Conservation (phyloP, 2,797 vertebrate species). For the Alca torda region DNA sequence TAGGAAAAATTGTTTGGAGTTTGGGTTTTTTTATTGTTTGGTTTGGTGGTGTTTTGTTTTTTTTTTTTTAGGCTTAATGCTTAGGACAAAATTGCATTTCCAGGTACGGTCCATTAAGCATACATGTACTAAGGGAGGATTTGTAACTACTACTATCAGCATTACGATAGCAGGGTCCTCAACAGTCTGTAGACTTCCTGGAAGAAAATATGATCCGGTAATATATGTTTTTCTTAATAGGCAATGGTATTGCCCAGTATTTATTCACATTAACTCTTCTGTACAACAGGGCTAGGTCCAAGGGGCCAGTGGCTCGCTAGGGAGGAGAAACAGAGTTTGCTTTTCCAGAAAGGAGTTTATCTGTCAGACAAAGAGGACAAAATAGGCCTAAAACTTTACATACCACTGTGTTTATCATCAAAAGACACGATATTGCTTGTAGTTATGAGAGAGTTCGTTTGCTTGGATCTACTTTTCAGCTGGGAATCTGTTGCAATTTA, state of each 20-base stretch:
- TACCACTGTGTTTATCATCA: not conserved
- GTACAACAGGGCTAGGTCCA: not conserved
- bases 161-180: not conserved
- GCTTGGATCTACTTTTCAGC: not conserved
- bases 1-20: not conserved
- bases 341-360: not conserved
- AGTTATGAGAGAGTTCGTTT: not conserved
- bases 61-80: rapidly evolving
- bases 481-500: not conserved
- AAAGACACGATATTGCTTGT: not conserved
- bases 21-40: no score
- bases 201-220: not conserved
- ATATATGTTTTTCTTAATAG: not conserved
- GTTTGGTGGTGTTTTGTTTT: no score
- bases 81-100: not conserved
- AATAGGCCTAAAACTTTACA: not conserved
- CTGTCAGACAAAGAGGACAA: not conserved
- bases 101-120: not conserved
- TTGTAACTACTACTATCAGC: not conserved
- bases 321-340: not conserved
- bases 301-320: not conserved
- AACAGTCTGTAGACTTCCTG: not conserved
- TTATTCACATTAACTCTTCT: not conserved
- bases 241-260: rapidly evolving
- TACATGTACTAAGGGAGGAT: not conserved